Evolutionary conservation across 2,888 invertebrate species (phyloP).

Genomic region (Chrysolina haemoptera): DNA sequence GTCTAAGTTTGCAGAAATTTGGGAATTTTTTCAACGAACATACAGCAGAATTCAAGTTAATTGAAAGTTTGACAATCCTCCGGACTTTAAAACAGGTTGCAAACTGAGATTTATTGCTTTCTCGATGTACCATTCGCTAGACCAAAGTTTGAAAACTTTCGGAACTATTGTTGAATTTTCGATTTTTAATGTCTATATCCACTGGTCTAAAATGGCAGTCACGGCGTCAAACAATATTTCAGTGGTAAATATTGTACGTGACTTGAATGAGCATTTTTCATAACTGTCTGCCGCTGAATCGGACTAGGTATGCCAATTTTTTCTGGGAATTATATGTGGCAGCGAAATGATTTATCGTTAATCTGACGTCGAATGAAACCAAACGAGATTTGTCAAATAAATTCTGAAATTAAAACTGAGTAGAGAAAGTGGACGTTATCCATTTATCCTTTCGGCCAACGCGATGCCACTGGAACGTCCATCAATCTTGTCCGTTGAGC

Average conservation of each 20-base stretch:
- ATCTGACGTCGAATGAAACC: constrained; percentile 14
- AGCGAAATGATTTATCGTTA: background rate
- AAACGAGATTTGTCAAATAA: constrained; percentile 7
- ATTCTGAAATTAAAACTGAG: constrained; percentile 7
- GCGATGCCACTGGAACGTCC: constrained; percentile 1
- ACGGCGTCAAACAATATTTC: background rate
- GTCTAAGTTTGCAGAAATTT: too few species aligned
- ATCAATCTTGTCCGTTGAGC: background rate
- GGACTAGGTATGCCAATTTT: background rate
- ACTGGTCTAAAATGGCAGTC: background rate
- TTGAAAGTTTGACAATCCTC: too few species aligned
- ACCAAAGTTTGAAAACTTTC: too few species aligned
- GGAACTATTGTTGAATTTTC: too few species aligned
- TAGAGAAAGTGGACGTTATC: background rate
- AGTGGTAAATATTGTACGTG: background rate
- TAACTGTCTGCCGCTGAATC: background rate
- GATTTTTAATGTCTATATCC: too few species aligned
- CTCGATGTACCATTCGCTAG: too few species aligned
- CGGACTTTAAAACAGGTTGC: too few species aligned
- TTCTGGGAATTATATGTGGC: background rate
- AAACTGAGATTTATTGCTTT: too few species aligned
- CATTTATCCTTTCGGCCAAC: background rate
- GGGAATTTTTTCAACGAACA: too few species aligned
- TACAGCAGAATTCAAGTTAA: too few species aligned
- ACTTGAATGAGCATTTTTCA: background rate